Base-by-base conservation (phyloP, 2,113 vertebrate species). In the Cynocephalus volans region DNA sequence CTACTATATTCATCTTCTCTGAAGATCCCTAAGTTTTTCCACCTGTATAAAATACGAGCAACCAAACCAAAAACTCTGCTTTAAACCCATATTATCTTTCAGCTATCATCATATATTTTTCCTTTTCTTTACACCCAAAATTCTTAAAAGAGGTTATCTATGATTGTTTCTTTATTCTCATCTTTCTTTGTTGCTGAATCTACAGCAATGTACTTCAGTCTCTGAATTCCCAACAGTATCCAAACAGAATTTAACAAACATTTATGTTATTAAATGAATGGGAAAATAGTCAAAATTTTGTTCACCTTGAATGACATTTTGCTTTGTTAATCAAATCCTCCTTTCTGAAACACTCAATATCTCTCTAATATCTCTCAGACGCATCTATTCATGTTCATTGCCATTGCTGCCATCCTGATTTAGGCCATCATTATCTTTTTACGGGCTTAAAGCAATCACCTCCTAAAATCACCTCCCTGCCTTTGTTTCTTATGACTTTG, bases 301-400 rank as follows among this genome's bases (percentile, higher is more conserved):
- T 95, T 88, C 73, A 84, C 85, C 45, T 77, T 82, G 54, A 19
- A 80, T 64, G 60, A 70, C n/a, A 72, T 80, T 86, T 75, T 88
- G 8, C 76, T 88, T 83, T 73, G 70, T 48, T 88, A 67, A 72
- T 83, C 24, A 93, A 83, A 41, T 88, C 14, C 2, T 58, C 33
- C 17, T 84, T 88, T 45, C 17, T 76, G 70, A 91, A 41, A 41
- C 41, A 41, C 41, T 96, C 80, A 24, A 69, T 73, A 76, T 31
- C 86, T 93, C 95, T 92, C 70, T 84, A 94, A 80, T 90, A 64
- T 92, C 21, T 84, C 58, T 94, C 54, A 56, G 54, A 48, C 70
- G 41, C 58, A 76, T 75, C 17, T 9, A 54, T 87, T 97, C 94
- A 31, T 36, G 41, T 75, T 93, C 45, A 58, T 79, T 93, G 56